These are phyloP conservation scores for Apotomis turbidana DNA, from an alignment of 2,888 invertebrate genomes.

Conservation along the genomic window DNA sequence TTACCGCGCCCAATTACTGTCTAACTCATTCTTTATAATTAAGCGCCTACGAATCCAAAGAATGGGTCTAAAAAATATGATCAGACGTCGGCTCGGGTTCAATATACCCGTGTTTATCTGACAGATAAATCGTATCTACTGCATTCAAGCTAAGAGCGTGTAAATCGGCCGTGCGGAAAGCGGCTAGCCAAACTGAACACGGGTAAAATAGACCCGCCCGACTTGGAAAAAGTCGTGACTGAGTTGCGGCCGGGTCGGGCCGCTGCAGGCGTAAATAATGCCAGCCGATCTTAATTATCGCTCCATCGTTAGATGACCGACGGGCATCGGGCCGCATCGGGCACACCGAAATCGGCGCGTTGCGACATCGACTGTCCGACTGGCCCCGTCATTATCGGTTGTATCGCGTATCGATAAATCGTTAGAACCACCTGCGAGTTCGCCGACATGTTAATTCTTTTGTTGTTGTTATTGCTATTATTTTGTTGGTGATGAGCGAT, in stretches of 20 bases:
- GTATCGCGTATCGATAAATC: conserved; percentile 75
- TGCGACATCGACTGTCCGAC: conserved; percentile 71
- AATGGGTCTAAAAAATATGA: conserved; percentile 33
- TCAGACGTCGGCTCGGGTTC: conserved; percentile 31
- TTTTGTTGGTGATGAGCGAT: conserved; percentile 71
- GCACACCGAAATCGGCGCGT: conserved; percentile 76
- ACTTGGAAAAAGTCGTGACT: conserved; percentile 81
- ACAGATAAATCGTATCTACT: conserved; percentile 41
- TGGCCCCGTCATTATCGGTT: conserved; percentile 68
- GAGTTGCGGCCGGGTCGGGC: conserved; percentile 72
- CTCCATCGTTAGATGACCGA: conserved; percentile 81
- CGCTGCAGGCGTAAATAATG: conserved; percentile 82
- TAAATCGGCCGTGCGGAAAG: conserved; percentile 50
- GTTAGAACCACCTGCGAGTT: conserved; percentile 74
- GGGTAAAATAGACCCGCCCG: conserved; percentile 66
- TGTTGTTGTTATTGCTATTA: conserved; percentile 73
- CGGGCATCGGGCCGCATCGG: conserved; percentile 47
- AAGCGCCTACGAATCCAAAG: conserved; percentile 37
- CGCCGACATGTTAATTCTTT: conserved; percentile 77
- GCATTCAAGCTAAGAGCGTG: conserved; percentile 43
- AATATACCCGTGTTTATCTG: conserved; percentile 41
- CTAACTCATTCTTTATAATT: conserved; percentile 38
- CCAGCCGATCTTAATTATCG: conserved; percentile 82
- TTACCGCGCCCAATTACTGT: conserved; percentile 23
- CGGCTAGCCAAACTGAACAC: conserved; percentile 39